Base-by-base conservation (phyloP, 2,888 invertebrate genomes). In the Dasysyrphus albostriatus region DNA sequence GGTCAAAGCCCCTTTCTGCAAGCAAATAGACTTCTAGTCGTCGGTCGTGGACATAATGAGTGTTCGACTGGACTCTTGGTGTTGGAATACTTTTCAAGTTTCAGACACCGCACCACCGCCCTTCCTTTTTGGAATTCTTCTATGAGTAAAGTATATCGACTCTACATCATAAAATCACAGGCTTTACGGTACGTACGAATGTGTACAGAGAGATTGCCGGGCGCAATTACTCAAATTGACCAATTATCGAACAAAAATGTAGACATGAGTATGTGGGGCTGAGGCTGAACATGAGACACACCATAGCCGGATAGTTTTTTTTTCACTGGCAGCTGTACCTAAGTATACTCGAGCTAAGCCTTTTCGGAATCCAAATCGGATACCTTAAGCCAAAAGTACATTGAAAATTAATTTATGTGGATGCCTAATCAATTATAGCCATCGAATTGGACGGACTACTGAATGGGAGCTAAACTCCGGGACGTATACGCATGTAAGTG, bases 141-240 rank as follows among this genome's bases (percentile, higher is more conserved):
- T 61, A 16, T 63, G 16, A n/a, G 24, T 24, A 44, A 58, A 37
- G 32, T 32, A 32, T 63, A 67, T 32, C 65, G 24, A 24, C 24
- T 24, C 24, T 59, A 59, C 76, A 54, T 69, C 67, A 67, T 73
- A 76, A 67, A 32, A 65, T 63, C 58, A 16, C 54, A 42, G 65
- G 72, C 37, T 61, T n/a, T 24, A 12, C 8, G 12, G 3, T 3
- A 59, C 10, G 12, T 59, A 34, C 3, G 1, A 1, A 2, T 9
- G 37, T 75, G 47, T 32, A 34, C 47, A 3, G 34, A 49, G 37
- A 10, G 70, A 83, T 76, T 75, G 76, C 37, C 76, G 39, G 67
- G 72, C 76, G 84, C 81, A 85, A 85, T 85, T 85, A 81, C 84
- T 85, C 84, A 85, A 85, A 85, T 81, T 85, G 81, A 85, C 81